A percentile compares a stretch with the other conserved stretches of the same genome.
Evolutionary conservation across 2,113 vertebrate genomes (phyloP).

Genomic region (Rhadina sibilatrix): DNA sequence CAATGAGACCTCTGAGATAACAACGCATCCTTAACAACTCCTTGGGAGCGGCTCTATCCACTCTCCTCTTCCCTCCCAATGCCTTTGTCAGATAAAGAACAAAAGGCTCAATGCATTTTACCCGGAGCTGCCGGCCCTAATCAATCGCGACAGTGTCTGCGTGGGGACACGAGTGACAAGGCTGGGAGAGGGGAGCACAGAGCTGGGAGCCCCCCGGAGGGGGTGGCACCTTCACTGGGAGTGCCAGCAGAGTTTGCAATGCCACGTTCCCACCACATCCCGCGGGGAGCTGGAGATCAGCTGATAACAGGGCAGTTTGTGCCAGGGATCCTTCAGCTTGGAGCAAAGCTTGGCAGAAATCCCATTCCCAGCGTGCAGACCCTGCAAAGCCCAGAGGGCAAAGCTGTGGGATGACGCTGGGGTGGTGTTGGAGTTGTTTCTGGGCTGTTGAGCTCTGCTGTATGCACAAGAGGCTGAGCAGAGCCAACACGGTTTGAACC

Average conservation of each 20-base stretch:
- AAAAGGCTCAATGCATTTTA: neutral
- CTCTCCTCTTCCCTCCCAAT: neutral
- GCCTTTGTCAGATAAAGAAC: slow-evolving; percentile 12
- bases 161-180: fast-evolving
- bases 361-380: neutral
- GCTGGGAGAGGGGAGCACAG: neutral
- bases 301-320: neutral
- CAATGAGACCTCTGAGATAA: slow-evolving; percentile 5
- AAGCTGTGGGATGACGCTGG: neutral
- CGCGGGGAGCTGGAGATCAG: fast-evolving
- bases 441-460: neutral
- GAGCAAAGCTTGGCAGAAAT: neutral
- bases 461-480: neutral
- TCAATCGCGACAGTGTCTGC: neutral
- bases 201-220: neutral
- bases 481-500: neutral
- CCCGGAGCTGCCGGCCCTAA: neutral
- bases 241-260: neutral
- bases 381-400: neutral
- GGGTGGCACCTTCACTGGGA: neutral
- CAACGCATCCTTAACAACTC: neutral
- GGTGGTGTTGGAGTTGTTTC: neutral
- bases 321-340: neutral
- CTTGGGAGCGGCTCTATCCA: neutral
- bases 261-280: neutral